Base-by-base conservation (phyloP, 2,113 vertebrate genomes). In the Egretta garzetta region DNA sequence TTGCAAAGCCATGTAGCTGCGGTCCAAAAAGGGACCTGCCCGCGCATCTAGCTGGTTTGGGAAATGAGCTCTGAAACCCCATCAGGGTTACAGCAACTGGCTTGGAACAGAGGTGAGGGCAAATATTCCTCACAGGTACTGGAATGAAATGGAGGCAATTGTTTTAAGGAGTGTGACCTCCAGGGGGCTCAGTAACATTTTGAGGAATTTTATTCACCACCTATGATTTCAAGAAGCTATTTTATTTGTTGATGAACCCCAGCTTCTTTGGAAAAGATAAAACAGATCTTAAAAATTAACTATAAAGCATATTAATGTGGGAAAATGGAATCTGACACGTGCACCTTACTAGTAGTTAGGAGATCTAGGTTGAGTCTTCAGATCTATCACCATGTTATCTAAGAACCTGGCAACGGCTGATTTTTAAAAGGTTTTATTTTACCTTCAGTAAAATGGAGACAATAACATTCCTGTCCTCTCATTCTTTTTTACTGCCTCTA, bases 1-100 rank as follows among this genome's bases (percentile, higher is more conserved):
- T 86, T 0, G 0, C 49, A 89, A 70, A 91, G 7, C 23, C 3
- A 0, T 35, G 20, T 24, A 19, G 10, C 49, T 1, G 0, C 23
- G 35, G 35, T 15, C 22, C 2, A 3, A 43, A 80, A 76, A 33
- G 4, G 28, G 12, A 11, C 22, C 27, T 47, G 8, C 20, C 22
- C 0, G 0, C 19, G 5, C 28, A 24, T 30, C 9, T 35, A 56
- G 6, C 10, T 70, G 30, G 8, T 26, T 72, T 74, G 74, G 67
- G 24, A 55, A 86, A 80, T 56, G 20, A 75, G 30, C 43, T 83
- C 62, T 6, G 11, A 86, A 82, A 82, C 20, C 4, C 28, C 37
- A 15, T 19, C 17, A n/a, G 12, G 22, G 19, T 80, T 49, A 22
- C 9, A 76, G 20, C 11, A 75, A 17, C 28, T 14, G 23, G 5